Evolutionary conservation across 2,797 vertebrate genomes (phyloP), one percentile per base, ranked within the genome.

Genomic region (Tenualosa ilisha): DNA sequence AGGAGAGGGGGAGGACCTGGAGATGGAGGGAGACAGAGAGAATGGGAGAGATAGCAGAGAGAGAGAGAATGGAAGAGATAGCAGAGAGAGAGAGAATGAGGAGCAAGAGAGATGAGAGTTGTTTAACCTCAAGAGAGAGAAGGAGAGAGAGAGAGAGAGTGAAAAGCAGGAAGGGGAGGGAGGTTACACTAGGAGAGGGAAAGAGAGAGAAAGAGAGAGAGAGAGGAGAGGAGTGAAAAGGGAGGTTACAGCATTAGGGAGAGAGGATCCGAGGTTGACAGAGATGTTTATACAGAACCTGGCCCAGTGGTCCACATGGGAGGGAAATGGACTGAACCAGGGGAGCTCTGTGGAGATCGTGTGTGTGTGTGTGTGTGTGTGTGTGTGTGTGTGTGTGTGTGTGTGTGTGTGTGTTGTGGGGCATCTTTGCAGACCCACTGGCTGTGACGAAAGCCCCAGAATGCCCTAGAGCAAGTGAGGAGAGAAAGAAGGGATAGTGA

Each of bases 321-420:
- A 54, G 12, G 51, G 12, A 54, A 54, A 13, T 15, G 51, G 51
- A 15, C 51, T 13, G 3, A 54, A 54, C 51, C 51, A 54, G 51
- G 51, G 51, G 51, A 54, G 51, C 11, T 54, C 51, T 13, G 51
- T 54, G 51, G 51, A 54, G 12, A 15, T 54, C 11, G 15, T 1
- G 54, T 17, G 54, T n/a, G 56, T 61, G 56, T n/a, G 56, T 61
- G 56, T n/a, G 56, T 61, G 56, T 22, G 56, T 61, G 56, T 61
- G 56, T 61, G 56, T n/a, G 20, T 61, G 56, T n/a, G 56, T 61
- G 56, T 26, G 61, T 65, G 61, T 63, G 61, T 63, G 61, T 65
- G 61, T 65, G 61, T 65, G 61, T 65, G 61, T 65, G 61, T 65
- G 61, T 65, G n/a, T 65, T 59, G 20, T n/a, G 20, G 56, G 56